Conservation (phyloP, 2,797 vertebrate genomes). For the Amphiprion clarkii region DNA sequence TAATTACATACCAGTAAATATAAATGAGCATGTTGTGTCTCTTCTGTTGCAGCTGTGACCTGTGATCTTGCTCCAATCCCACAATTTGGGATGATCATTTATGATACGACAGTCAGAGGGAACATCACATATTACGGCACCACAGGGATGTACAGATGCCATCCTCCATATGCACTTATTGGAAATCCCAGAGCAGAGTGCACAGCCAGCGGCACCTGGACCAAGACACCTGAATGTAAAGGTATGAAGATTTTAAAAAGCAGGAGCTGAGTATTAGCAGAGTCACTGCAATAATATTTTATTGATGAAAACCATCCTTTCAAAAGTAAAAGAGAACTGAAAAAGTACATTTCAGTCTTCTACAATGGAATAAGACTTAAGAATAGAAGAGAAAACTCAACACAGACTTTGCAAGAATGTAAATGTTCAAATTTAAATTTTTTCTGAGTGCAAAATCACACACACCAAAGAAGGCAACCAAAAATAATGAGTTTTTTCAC, state of each 20-base stretch:
- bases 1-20: background rate
- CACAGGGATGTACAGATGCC: conserved; percentile 82
- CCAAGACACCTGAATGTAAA: conserved; percentile 85
- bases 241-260: conserved; percentile 71
- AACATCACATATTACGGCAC: conserved; percentile 75
- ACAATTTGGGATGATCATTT: conserved; percentile 78
- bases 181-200: conserved; percentile 86
- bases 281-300: background rate
- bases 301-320: background rate
- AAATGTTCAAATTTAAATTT: no score
- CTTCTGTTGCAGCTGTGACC: conserved; percentile 76
- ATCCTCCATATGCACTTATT: conserved; percentile 80
- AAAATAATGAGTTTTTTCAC: no score
- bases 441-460: no score
- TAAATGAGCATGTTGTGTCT: conserved; percentile 4
- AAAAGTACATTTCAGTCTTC: no score
- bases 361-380: no score
- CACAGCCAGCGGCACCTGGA: conserved; percentile 85
- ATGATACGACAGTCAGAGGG: conserved; percentile 52
- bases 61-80: conserved; percentile 85
- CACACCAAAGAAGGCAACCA: no score
- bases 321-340: background rate
- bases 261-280: no score
- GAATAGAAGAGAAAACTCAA: no score
- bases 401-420: no score